Conservation (phyloP, 1,140 invertebrate genomes). For the Batillaria attramentaria region DNA sequence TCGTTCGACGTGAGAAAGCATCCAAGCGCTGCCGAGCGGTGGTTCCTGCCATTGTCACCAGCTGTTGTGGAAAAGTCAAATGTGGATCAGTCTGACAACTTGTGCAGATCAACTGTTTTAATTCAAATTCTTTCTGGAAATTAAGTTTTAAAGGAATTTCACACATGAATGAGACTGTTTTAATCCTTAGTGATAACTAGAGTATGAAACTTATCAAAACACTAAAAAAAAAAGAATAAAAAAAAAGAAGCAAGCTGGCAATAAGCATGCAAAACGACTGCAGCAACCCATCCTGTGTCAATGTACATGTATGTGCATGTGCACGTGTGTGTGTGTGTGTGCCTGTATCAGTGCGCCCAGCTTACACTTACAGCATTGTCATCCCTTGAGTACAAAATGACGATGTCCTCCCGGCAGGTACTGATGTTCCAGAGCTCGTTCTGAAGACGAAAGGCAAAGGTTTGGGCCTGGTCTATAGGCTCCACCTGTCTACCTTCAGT, state of each 20-base stretch:
- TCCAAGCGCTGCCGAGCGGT: conserved; percentile 32
- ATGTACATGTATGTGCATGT: neutral
- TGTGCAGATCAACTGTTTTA: no score
- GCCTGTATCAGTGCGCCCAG: neutral
- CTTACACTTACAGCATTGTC: conserved; percentile 45
- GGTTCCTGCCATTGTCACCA: conserved; percentile 32
- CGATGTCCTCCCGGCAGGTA: conserved; percentile 50
- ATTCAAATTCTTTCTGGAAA: no score
- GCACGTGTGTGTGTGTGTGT: neutral
- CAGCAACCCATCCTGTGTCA: neutral
- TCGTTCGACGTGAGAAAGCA: conserved; percentile 9
- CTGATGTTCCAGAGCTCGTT: conserved; percentile 48
- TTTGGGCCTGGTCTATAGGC: conserved; percentile 24
- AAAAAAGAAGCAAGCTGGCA: neutral
- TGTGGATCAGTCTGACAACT: no score
- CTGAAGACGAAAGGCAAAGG: conserved; percentile 47
- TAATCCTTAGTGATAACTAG: neutral
- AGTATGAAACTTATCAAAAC: neutral
- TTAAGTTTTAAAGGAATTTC: no score
- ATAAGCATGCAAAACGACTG: neutral
- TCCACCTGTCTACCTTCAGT: neutral
- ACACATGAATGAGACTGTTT: neutral
- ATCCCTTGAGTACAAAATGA: conserved; percentile 49
- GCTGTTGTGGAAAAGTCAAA: no score
- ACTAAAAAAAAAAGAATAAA: neutral